Base-by-base conservation (phyloP, 2,888 invertebrate genomes). In the Pachycephus smyrnensis region DNA sequence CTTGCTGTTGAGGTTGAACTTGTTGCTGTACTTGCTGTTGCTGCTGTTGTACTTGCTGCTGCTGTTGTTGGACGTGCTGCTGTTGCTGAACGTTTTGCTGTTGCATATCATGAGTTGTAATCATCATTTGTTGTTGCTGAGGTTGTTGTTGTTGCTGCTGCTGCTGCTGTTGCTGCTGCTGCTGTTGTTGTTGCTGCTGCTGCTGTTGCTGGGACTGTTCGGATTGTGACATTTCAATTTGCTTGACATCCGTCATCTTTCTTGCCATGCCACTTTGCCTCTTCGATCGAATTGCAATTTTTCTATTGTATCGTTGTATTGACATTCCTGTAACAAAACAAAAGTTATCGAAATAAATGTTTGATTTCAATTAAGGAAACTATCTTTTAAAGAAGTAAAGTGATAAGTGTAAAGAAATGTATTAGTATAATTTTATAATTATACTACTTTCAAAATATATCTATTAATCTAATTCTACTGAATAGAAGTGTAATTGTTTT, bases 1-100 rank as follows among this genome's bases (percentile, higher is more conserved):
- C 92, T 81, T 92, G 92, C 12, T 76, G 78, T 76, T 84, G 85
- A 93, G 93, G 93, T 75, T 78, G 79, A n/a, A 76, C 73, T 77
- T 82, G 83, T 75, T 84, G 84, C 73, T 83, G 84, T 55, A 83
- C 82, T 77, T 85, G 85, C 40, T 84, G 83, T 74, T 82, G 82
- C 35, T 83, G 86, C 68, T 84, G 85, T 73, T 89, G 88, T 33
- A 85, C 87, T 73, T 89, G 87, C 69, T 82, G 82, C 15, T 71
- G 71, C 74, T 82, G 81, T n/a, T 88, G 87, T 33, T 82, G 87
- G 81, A 81, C 81, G 77, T 76, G 84, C 76, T 80, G 87, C n/a
- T 86, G 85, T 75, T 87, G 88, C 75, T 87, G 87, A 15, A 86
- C 86, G 35, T 84, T 84, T 75, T 88, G 88, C 73, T 85, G 81